phyloP scores from a whole-genome alignment of 1,140 invertebrate genomes.

The Drepana arcuata region DNA sequence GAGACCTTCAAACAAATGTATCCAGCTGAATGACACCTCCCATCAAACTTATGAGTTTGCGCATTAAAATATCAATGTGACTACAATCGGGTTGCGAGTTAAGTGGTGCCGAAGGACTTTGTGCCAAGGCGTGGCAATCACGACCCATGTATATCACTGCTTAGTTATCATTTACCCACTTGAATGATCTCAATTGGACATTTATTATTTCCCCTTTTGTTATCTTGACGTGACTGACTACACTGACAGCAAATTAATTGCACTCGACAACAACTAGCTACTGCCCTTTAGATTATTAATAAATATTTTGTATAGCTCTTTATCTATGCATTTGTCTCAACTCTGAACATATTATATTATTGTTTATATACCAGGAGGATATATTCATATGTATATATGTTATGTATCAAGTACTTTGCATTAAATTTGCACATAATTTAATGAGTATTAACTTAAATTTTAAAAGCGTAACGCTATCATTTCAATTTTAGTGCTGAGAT shows the following conservation, averaged over 20 bases:
- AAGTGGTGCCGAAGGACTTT: constrained; percentile 51
- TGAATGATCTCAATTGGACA: constrained; percentile 33
- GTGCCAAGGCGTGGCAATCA: constrained; percentile 54
- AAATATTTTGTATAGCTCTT: too few species aligned
- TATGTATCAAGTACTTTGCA: too few species aligned
- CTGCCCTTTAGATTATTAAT: too few species aligned
- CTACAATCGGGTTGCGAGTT: constrained; percentile 38
- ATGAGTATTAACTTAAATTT: too few species aligned
- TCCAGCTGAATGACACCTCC: constrained; percentile 30
- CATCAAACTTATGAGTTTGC: constrained; percentile 37
- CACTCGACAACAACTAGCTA: constrained; percentile 3
- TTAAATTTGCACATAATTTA: too few species aligned
- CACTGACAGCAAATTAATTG: constrained; percentile 9
- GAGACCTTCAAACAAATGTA: constrained; percentile 27
- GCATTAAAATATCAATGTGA: constrained; percentile 55
- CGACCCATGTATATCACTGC: constrained; percentile 24
- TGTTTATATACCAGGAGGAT: too few species aligned
- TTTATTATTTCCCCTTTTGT: constrained; percentile 30
- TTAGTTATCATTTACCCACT: constrained; percentile 13
- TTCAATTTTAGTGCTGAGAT: constrained; percentile 14
- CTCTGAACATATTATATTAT: too few species aligned
- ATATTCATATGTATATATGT: too few species aligned
- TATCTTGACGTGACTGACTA: constrained; percentile 11
- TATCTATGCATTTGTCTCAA: too few species aligned
- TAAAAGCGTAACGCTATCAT: too few species aligned